Evolutionary conservation across 2,888 invertebrate genomes (phyloP).

Genomic region (Athalia circularis): DNA sequence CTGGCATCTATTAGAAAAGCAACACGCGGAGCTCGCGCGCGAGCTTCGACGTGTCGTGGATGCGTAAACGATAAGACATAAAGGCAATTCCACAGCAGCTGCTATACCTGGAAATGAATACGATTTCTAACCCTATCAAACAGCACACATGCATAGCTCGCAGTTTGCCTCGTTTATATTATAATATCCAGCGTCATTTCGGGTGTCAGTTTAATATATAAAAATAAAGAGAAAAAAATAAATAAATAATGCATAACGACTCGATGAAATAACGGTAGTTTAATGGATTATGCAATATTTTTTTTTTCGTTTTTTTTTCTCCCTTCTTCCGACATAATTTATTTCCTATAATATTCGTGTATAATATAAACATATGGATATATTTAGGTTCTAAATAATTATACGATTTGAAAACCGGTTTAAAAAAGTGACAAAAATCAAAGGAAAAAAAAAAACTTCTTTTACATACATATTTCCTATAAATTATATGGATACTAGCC

Average conservation of each 20-base stretch:
- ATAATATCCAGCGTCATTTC: constrained; percentile 10
- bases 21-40: too few species aligned
- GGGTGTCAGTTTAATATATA: not conserved
- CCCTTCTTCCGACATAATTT: not conserved
- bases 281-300: not conserved
- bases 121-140: constrained; percentile 32
- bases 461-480: too few species aligned
- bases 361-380: too few species aligned
- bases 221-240: not conserved
- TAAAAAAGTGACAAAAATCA: too few species aligned
- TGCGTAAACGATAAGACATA: constrained; percentile 21
- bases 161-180: constrained; percentile 13
- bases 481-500: too few species aligned
- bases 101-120: constrained; percentile 24
- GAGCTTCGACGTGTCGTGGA: constrained; percentile 16
- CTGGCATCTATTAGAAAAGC: constrained; percentile 30
- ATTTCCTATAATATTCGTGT: not conserved
- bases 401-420: too few species aligned
- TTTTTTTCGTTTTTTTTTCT: not conserved
- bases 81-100: not conserved
- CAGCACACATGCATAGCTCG: not conserved
- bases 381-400: too few species aligned
- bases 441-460: too few species aligned
- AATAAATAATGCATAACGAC: constrained; percentile 2
- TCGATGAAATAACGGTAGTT: constrained; percentile 33